Conservation (phyloP, 1,140 invertebrate species). For the Drosophila sucinea region DNA sequence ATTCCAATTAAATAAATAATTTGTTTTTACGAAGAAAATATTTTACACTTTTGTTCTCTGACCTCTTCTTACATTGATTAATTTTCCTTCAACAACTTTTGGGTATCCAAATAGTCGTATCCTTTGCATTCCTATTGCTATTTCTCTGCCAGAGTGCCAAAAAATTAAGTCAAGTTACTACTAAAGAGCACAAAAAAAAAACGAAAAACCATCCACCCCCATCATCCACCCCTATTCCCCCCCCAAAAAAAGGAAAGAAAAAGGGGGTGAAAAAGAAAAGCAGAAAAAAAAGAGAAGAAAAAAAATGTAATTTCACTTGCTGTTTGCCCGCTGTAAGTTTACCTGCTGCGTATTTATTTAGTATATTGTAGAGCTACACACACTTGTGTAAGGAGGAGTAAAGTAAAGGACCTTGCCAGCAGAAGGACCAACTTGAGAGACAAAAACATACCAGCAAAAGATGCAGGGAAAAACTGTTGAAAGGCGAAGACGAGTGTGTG, state of each 20-base stretch:
- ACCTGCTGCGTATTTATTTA: conserved; percentile 63
- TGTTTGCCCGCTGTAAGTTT: conserved; percentile 45
- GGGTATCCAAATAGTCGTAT: background rate
- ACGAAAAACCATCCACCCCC: background rate
- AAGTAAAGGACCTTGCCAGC: conserved; percentile 18
- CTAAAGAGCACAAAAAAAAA: background rate
- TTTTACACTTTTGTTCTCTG: too few species aligned
- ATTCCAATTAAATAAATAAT: too few species aligned
- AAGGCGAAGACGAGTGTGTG: conserved; percentile 3
- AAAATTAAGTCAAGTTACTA: conserved; percentile 65
- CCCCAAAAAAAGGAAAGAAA: background rate
- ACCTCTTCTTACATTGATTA: too few species aligned
- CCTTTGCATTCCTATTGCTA: background rate
- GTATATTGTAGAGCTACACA: conserved; percentile 58
- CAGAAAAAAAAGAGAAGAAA: conserved; percentile 17
- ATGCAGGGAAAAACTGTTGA: background rate
- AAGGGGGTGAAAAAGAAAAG: conserved; percentile 14
- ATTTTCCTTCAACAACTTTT: background rate
- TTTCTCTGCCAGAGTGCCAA: conserved; percentile 53
- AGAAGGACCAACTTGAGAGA: conserved; percentile 9
- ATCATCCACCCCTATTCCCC: background rate
- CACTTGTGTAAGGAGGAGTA: conserved; percentile 21
- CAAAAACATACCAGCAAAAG: conserved; percentile 1
- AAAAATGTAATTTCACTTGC: conserved; percentile 61
- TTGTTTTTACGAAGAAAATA: too few species aligned